These are phyloP conservation scores for Phalacrocorax brasilianus DNA, from an alignment of 2,113 vertebrate genomes.

Conservation along the genomic window DNA sequence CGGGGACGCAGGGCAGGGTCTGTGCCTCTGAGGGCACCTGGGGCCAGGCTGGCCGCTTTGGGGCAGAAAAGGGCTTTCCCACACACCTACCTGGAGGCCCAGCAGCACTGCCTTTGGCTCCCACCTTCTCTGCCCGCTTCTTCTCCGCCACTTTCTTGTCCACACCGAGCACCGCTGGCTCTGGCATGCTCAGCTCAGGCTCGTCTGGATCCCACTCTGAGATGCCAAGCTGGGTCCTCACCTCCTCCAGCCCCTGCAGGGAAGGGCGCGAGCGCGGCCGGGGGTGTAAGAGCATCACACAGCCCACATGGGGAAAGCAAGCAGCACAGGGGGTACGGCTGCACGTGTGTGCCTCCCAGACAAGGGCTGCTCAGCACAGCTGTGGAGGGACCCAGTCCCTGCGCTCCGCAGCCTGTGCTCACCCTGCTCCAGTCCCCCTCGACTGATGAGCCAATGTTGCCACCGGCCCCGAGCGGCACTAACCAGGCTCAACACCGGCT, in stretches of 20 bases:
- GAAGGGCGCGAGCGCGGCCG: fast-evolving
- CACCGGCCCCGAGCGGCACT: fast-evolving
- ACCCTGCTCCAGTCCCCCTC: fast-evolving
- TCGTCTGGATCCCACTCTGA: neutral
- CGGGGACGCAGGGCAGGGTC: neutral
- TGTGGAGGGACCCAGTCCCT: too few relatives aligned
- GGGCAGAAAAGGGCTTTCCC: neutral
- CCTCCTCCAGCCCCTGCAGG: slow-evolving; percentile 19
- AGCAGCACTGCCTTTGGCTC: neutral
- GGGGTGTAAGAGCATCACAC: neutral
- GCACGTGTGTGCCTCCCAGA: fast-evolving
- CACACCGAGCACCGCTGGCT: neutral
- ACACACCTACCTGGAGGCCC: slow-evolving; percentile 1
- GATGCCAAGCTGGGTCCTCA: neutral
- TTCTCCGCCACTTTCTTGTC: neutral
- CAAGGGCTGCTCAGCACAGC: neutral
- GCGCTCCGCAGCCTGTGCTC: neutral
- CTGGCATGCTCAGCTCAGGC: slow-evolving; percentile 45
- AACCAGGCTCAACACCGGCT: fast-evolving
- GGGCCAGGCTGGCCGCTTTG: neutral
- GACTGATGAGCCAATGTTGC: neutral
- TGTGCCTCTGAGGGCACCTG: neutral
- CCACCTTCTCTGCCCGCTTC: neutral
- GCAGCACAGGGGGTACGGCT: neutral
- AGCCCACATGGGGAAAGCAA: fast-evolving